phyloP scores from a whole-genome alignment of 2,797 vertebrate genomes.

The Trachurus trachurus region DNA sequence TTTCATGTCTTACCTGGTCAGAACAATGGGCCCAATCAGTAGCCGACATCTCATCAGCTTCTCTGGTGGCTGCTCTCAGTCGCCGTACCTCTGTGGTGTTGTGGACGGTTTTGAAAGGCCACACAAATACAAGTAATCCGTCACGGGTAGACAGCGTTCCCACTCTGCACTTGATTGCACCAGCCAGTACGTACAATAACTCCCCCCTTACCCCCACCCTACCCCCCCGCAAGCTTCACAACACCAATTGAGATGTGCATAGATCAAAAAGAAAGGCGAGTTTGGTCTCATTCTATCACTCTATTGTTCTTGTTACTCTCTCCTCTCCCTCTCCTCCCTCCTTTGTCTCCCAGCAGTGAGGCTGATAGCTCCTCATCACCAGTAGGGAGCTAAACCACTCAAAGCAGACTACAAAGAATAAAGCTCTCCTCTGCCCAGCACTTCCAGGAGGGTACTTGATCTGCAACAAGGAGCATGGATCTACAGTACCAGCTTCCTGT shows the following conservation, averaged over 20 bases:
- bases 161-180: constrained; percentile 59
- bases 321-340: not conserved
- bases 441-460: constrained; percentile 39
- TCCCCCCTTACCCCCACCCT: too few relatives aligned
- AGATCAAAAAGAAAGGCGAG: constrained; percentile 47
- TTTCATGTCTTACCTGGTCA: constrained; percentile 29
- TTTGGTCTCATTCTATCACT: constrained; percentile 35
- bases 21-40: constrained; percentile 54
- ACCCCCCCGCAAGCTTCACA: constrained; percentile 20
- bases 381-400: constrained; percentile 40
- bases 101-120: constrained; percentile 61
- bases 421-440: constrained; percentile 15
- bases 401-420: constrained; percentile 37
- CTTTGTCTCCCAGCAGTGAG: constrained; percentile 35
- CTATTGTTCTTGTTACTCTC: constrained; percentile 42
- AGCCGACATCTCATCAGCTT: constrained; percentile 57
- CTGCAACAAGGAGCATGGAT: constrained; percentile 24
- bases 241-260: constrained; percentile 55
- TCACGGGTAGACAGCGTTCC: constrained; percentile 65
- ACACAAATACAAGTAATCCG: constrained; percentile 72
- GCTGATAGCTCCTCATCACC: constrained; percentile 48
- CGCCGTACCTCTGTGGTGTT: constrained; percentile 41
- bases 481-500: not conserved
- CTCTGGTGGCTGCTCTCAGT: constrained; percentile 45
- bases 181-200: constrained; percentile 46